A percentile compares a stretch with the other conserved stretches of the same genome.
These are phyloP conservation scores for Loxodonta africana DNA, from an alignment of 2,113 vertebrate genomes.

Conservation along the genomic window DNA sequence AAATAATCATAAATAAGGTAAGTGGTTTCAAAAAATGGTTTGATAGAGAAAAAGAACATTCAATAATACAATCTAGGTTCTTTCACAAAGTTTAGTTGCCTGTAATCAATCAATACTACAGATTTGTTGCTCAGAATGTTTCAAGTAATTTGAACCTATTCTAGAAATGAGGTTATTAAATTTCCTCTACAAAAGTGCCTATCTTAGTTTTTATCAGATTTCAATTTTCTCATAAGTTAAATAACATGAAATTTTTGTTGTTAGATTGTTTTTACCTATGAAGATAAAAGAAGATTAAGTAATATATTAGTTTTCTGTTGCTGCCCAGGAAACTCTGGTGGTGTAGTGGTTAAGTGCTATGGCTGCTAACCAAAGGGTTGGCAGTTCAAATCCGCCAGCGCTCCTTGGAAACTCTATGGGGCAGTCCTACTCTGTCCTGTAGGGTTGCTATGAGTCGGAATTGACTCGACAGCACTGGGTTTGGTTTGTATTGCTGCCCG, in stretches of 20 bases:
- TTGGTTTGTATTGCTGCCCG: not conserved
- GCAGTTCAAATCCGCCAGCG: too few species aligned
- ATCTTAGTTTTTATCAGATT: not conserved
- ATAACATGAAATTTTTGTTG: conserved; percentile 13
- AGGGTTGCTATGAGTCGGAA: too few species aligned
- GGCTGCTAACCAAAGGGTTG: too few species aligned
- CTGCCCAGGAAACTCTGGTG: not conserved
- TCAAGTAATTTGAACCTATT: not conserved
- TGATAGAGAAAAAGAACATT: not conserved
- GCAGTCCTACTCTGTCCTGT: too few species aligned
- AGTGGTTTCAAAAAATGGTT: not conserved
- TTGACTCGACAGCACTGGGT: too few species aligned
- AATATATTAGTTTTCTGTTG: conserved; percentile 3
- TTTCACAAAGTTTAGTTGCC: not conserved
- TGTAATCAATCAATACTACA: not conserved
- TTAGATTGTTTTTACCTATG: not conserved
- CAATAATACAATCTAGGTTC: not conserved
- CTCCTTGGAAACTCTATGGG: too few species aligned
- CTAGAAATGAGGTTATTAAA: not conserved
- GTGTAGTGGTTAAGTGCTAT: too few species aligned
- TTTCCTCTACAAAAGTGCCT: not conserved
- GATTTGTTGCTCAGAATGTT: not conserved
- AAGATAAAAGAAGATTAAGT: conserved; percentile 61
- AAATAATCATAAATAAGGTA: not conserved
- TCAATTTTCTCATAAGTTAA: not conserved